A percentile compares a stretch with the other conserved stretches of the same genome.
These are phyloP conservation scores for Drosophila suboccidentalis DNA, from an alignment of 2,888 invertebrate species.

Conservation along the genomic window DNA sequence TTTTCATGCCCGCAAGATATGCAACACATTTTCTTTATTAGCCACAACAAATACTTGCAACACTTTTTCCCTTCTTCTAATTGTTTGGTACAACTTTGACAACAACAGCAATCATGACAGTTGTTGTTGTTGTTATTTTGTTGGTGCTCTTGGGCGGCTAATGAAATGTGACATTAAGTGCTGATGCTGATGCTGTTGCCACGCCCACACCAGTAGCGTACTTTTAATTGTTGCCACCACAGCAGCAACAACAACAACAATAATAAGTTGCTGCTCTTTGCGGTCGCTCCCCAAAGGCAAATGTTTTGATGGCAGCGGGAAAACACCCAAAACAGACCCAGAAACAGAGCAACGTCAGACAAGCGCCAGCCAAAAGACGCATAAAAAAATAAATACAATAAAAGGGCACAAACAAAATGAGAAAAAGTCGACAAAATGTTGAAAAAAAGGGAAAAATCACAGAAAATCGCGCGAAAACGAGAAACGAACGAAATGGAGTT, in stretches of 20 bases:
- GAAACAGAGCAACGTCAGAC: conserved; percentile 50
- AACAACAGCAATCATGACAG: conserved; percentile 32
- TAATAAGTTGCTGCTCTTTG: conserved; percentile 39
- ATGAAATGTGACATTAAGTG: conserved; percentile 79
- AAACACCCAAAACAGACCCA: conserved; percentile 20
- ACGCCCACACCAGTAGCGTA: conserved; percentile 57
- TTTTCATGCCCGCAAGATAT: conserved; percentile 18
- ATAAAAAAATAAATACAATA: conserved; percentile 64
- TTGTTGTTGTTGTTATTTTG: not conserved
- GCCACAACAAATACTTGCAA: conserved; percentile 48
- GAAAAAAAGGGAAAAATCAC: conserved; percentile 26
- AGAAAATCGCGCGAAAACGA: conserved; percentile 37
- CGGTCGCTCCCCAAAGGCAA: conserved; percentile 39
- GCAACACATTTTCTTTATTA: conserved; percentile 68
- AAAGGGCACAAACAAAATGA: conserved; percentile 27
- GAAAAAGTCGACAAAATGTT: not conserved
- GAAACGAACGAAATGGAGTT: conserved; percentile 18
- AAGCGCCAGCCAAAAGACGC: conserved; percentile 74
- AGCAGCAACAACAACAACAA: conserved; percentile 35
- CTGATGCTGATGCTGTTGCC: conserved; percentile 62
- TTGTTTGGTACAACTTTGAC: not conserved
- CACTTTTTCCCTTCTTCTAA: conserved; percentile 17
- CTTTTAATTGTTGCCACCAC: conserved; percentile 72
- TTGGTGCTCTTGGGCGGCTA: conserved; percentile 32
- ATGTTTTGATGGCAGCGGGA: conserved; percentile 24